A percentile compares a stretch with the other conserved stretches of the same genome.
Evolutionary conservation across 2,113 vertebrate species (phyloP).

Genomic region (Nannospalax galili): DNA sequence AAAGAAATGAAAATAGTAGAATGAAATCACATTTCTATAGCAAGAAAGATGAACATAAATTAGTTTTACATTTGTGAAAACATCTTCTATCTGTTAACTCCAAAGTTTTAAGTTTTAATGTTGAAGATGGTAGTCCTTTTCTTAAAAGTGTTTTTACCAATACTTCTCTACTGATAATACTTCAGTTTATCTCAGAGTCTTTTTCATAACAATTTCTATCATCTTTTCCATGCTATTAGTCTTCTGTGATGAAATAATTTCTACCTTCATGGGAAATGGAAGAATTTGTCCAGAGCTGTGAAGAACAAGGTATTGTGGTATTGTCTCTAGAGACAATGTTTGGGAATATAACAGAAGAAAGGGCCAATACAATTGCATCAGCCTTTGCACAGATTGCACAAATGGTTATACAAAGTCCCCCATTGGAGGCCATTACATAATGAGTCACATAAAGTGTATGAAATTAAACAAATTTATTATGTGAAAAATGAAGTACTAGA

Average conservation of each 20-base stretch:
- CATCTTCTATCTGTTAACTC: not conserved
- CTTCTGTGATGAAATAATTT: not conserved
- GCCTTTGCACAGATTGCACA: conserved; percentile 91
- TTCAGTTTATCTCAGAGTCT: not conserved
- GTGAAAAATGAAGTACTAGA: not conserved
- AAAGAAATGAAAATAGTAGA: too few relatives aligned
- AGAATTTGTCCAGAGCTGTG: conserved; percentile 91
- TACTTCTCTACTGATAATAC: not conserved
- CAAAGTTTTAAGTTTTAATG: not conserved
- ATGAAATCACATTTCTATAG: not conserved
- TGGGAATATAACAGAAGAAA: conserved; percentile 87
- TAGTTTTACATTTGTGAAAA: not conserved
- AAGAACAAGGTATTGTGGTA: conserved; percentile 88
- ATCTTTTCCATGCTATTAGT: not conserved
- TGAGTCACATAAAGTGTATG: not conserved
- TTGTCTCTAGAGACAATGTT: conserved; percentile 90
- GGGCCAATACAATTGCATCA: conserved; percentile 86
- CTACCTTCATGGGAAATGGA: conserved; percentile 88
- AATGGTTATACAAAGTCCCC: conserved; percentile 84
- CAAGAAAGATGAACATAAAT: not conserved
- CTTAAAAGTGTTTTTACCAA: too few relatives aligned
- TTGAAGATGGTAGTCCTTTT: not conserved
- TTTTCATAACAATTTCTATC: not conserved
- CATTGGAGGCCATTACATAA: too few relatives aligned
- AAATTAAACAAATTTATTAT: not conserved